Conservation (phyloP, 1,140 invertebrate genomes). For the Drosophila ogumai region DNA sequence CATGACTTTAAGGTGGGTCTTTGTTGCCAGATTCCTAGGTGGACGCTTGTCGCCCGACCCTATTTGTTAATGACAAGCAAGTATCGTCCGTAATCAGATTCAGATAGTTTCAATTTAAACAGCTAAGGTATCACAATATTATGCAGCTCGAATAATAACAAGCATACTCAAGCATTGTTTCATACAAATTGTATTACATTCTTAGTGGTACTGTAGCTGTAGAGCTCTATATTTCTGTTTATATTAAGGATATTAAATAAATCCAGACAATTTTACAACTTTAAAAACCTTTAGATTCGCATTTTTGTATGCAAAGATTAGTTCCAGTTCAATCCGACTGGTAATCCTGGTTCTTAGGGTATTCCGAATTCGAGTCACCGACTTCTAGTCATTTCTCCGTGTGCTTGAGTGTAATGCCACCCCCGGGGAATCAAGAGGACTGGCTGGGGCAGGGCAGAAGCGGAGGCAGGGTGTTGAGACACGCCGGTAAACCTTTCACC, state of each 20-base stretch:
- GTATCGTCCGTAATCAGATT: not conserved
- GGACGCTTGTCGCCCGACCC: not conserved
- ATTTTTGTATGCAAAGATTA: no score
- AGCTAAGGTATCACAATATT: not conserved
- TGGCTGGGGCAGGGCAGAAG: slow-evolving; percentile 1
- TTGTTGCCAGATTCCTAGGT: not conserved
- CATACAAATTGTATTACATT: not conserved
- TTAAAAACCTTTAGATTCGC: not conserved
- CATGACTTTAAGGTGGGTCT: not conserved
- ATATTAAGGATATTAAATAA: no score
- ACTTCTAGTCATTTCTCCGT: not conserved
- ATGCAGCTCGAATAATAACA: not conserved
- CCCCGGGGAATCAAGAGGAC: slow-evolving; percentile 26
- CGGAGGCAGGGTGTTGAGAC: slow-evolving; percentile 32
- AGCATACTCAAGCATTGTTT: not conserved
- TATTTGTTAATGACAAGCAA: not conserved
- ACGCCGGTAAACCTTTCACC: slow-evolving; percentile 53
- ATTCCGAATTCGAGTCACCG: slow-evolving; percentile 6
- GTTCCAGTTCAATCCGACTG: no score
- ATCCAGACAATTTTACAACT: not conserved
- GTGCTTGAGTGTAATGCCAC: slow-evolving; percentile 41
- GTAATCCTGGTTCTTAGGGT: not conserved
- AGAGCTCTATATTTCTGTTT: not conserved
- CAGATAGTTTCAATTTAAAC: not conserved
- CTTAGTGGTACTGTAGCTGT: not conserved